phyloP scores from a whole-genome alignment of 1,140 invertebrate genomes.

The Diuraphis noxia region DNA sequence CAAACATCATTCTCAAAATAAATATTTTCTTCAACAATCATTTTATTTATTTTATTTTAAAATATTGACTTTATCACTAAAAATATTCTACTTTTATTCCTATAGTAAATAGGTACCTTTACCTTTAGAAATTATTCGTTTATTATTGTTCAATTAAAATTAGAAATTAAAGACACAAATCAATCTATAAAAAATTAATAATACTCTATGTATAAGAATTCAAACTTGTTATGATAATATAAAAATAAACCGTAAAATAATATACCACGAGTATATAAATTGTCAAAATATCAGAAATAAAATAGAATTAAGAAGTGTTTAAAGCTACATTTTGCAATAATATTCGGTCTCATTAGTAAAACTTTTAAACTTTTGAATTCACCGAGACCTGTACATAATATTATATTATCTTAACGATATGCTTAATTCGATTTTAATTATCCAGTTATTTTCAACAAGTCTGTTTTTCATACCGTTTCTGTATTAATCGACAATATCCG shows the following conservation, averaged over 20 bases:
- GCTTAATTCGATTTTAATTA: constrained; percentile 13
- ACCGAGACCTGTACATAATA: neutral
- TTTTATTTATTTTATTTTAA: neutral
- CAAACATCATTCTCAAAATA: neutral
- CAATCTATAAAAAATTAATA: neutral
- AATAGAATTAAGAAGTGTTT: neutral
- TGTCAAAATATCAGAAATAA: neutral
- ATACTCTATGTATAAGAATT: neutral
- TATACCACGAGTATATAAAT: neutral
- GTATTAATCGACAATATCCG: neutral
- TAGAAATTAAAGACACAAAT: neutral
- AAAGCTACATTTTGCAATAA: neutral
- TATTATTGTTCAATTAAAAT: neutral
- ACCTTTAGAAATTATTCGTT: neutral
- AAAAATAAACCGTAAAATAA: neutral
- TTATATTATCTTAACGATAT: neutral
- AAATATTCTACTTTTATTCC: neutral
- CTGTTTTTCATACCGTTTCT: neutral
- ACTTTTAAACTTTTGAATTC: neutral
- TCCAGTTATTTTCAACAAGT: neutral
- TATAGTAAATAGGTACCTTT: neutral
- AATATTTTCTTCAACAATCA: neutral
- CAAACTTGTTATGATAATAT: neutral
- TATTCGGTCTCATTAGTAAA: neutral
- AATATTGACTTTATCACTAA: neutral